Evolutionary conservation across 2,888 invertebrate genomes (phyloP).

Genomic region (Chrysolina haemoptera): DNA sequence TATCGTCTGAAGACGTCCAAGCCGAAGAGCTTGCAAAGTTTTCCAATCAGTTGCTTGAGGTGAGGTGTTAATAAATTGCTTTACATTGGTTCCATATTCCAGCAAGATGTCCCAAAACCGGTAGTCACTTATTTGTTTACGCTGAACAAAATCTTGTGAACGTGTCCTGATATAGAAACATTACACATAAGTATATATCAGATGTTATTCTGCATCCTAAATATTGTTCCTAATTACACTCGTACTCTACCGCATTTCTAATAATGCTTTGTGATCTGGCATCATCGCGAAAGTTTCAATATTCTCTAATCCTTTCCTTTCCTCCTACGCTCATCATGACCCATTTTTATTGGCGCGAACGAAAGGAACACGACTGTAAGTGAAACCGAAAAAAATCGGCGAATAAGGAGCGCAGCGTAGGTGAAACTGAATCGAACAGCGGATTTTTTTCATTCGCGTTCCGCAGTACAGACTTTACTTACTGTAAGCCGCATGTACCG

Average conservation of each 20-base stretch:
- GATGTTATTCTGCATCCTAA: too few species aligned
- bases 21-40: too few species aligned
- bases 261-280: not conserved
- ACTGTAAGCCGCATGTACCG: constrained; percentile 28
- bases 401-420: constrained; percentile 22
- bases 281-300: not conserved
- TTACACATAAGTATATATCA: too few species aligned
- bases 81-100: too few species aligned
- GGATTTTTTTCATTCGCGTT: constrained; percentile 1
- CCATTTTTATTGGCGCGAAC: constrained; percentile 29
- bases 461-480: constrained; percentile 23
- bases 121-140: too few species aligned
- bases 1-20: too few species aligned
- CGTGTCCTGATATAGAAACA: too few species aligned
- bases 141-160: too few species aligned
- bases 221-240: not conserved
- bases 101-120: too few species aligned
- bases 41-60: too few species aligned
- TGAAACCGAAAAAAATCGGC: constrained; percentile 24
- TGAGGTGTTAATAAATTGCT: too few species aligned
- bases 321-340: constrained; percentile 37
- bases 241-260: not conserved
- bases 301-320: constrained; percentile 12
- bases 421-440: constrained; percentile 17
- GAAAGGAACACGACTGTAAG: constrained; percentile 12